A percentile compares a stretch with the other conserved stretches of the same genome.
These are phyloP conservation scores for Alces alces DNA, from an alignment of 2,113 vertebrate genomes.

Conservation along the genomic window DNA sequence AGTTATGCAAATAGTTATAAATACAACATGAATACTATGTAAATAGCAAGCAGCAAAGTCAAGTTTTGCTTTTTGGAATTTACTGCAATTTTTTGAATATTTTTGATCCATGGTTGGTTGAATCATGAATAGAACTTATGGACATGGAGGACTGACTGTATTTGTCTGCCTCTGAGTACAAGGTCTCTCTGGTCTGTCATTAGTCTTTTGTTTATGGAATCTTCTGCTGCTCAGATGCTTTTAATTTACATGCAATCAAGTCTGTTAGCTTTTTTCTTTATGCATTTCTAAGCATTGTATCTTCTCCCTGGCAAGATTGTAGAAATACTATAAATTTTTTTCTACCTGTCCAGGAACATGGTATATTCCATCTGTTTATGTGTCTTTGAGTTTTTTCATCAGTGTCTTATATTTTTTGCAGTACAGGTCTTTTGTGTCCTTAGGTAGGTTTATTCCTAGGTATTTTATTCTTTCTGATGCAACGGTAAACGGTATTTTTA, in stretches of 20 bases:
- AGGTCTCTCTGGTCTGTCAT: neutral
- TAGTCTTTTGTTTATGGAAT: neutral
- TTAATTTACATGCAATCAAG: neutral
- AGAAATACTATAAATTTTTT: neutral
- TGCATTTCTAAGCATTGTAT: neutral
- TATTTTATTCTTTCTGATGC: neutral
- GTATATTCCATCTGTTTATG: too few relatives aligned
- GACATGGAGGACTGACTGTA: neutral
- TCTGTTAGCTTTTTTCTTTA: neutral
- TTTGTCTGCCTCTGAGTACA: neutral
- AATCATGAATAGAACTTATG: neutral
- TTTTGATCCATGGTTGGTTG: neutral
- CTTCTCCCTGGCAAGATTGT: neutral
- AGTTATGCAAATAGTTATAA: neutral
- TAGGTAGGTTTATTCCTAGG: neutral
- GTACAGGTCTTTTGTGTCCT: neutral
- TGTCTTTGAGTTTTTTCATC: neutral
- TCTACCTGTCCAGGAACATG: neutral
- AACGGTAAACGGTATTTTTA: neutral
- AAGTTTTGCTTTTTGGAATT: neutral
- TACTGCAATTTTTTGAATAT: neutral
- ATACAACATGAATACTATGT: neutral
- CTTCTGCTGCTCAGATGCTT: neutral
- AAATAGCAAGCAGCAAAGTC: neutral
- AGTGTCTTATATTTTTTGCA: neutral